Evolutionary conservation across 2,113 vertebrate genomes (phyloP).

Genomic region (Rallus limicola): DNA sequence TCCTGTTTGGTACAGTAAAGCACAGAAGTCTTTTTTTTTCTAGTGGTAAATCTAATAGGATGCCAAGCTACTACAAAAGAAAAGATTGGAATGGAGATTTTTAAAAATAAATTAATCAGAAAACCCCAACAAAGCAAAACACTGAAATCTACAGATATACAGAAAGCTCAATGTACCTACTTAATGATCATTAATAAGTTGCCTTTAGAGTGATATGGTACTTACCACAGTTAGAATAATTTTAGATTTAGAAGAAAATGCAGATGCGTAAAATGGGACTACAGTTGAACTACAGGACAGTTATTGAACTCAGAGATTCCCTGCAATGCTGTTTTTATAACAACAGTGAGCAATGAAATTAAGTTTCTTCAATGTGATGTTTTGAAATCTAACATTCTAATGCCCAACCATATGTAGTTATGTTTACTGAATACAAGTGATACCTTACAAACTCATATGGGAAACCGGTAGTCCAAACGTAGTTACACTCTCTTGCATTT

Average conservation of each 20-base stretch:
- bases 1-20: not conserved
- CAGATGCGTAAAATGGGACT: no score
- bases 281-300: not conserved
- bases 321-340: not conserved
- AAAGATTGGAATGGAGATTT: not conserved
- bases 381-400: not conserved
- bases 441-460: not conserved
- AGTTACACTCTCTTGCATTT: not conserved
- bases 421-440: not conserved
- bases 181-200: not conserved
- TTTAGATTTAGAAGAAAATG: not conserved
- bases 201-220: not conserved
- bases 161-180: not conserved
- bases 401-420: accelerated
- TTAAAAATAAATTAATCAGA: not conserved
- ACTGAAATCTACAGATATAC: not conserved
- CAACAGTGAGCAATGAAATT: not conserved
- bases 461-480: not conserved
- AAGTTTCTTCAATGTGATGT: not conserved
- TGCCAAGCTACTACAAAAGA: not conserved
- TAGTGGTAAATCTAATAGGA: not conserved
- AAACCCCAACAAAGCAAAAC: not conserved
- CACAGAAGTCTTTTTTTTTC: not conserved
- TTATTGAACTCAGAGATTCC: not conserved
- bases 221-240: not conserved